Base-by-base conservation (phyloP, 2,888 invertebrate genomes). In the Phymatocera aterrima region DNA sequence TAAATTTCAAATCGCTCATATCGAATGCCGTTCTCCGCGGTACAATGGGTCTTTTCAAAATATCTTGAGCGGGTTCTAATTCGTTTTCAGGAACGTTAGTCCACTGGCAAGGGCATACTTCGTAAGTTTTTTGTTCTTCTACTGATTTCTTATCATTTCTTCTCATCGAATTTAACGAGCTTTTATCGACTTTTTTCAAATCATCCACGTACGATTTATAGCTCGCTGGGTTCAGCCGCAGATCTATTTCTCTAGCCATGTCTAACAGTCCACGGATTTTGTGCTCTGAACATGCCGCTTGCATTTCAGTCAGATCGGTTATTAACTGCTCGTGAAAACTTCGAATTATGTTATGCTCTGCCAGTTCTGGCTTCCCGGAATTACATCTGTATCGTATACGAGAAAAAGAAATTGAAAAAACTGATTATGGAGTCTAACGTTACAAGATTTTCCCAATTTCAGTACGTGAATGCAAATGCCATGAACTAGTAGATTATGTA, bases 1-100 rank as follows among this genome's bases (percentile, higher is more conserved):
- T 82, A 15, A 85, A 85, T 18, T 85, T 84, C n/a, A 83, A 61
- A 77, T 85, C 85, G 0, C 80, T 79, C 12, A 83, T 80, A 60
- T 85, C 85, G 61, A 84, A 85, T 48, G 81, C 80, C 65, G 83
- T 80, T 18, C 79, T 60, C 75, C 43, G 68, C 3, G 40, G 21
- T 28, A 37, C 60, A 21, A 65, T 82, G 1, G 82, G 80, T 5
- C 80, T 78, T 18, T 72, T 40, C 15, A 81, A 31, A 48, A 83
- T 81, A 15, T 83, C 74, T 24, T 68, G 80, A 3, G 81, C 81
- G 6, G 81, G 80, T 5, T 82, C 80, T 12, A 84, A 72, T 34
- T 61, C 28, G 21, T 8, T 37, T 46, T 74, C 74, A 18, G 78
- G 48, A 18, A 75, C 48, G n/a, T 85, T 85, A 15, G 61, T 72